Conservation (phyloP, 1,140 invertebrate genomes). For the Orchesella cincta region DNA sequence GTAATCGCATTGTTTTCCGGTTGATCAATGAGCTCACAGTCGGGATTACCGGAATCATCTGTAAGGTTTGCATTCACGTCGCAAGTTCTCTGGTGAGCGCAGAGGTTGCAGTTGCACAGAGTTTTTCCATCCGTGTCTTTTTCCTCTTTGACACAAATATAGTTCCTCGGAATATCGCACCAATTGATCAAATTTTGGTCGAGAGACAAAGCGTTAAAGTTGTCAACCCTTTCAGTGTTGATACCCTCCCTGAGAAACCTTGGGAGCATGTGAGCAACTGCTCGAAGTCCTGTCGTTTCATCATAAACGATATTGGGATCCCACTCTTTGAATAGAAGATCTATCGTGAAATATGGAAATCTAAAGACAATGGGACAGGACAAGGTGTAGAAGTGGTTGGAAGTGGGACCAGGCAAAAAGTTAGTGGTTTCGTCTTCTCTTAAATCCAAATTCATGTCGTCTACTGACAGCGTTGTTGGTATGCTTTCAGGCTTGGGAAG, state of each 20-base stretch:
- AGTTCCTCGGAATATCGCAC: neutral
- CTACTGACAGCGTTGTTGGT: neutral
- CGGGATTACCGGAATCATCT: no score
- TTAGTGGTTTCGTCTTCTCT: neutral
- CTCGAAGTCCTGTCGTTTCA: neutral
- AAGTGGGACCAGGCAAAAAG: neutral
- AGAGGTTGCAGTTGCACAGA: no score
- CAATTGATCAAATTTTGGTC: neutral
- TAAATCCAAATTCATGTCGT: neutral
- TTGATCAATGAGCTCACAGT: no score
- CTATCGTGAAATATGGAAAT: constrained; percentile 5
- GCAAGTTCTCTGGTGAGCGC: no score
- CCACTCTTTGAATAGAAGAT: neutral
- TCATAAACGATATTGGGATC: neutral
- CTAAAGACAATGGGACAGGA: neutral
- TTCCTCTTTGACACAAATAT: neutral
- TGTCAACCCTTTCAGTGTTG: neutral
- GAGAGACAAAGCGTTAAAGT: neutral
- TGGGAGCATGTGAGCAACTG: neutral
- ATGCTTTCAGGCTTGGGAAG: neutral
- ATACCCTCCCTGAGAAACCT: neutral
- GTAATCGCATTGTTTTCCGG: no score
- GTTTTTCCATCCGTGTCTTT: neutral
- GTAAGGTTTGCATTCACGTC: no score
- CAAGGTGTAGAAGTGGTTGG: neutral